Percentiles rank a stretch among this genome's conserved stretches.
Evolutionary conservation across 2,797 vertebrate species (phyloP).

Genomic region (Rousettus madagascariensis): DNA sequence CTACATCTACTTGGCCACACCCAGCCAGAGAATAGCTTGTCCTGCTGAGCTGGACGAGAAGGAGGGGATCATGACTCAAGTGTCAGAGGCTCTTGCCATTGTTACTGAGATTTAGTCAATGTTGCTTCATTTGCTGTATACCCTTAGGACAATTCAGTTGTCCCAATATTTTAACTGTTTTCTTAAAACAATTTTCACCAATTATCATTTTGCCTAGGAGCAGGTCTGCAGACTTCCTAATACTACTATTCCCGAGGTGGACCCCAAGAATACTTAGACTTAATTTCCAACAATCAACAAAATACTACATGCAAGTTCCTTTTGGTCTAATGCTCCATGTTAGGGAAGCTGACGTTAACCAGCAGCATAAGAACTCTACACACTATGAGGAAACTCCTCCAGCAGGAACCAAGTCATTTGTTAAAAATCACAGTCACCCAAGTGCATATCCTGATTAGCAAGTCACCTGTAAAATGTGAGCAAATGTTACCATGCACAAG

Average conservation of each 20-base stretch:
- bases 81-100: not conserved
- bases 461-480: not conserved
- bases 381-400: not conserved
- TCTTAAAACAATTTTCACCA: conserved; percentile 38
- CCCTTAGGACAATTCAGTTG: not conserved
- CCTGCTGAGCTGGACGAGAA: not conserved
- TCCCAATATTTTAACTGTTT: not conserved
- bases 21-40: not conserved
- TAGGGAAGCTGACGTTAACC: not conserved
- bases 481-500: not conserved
- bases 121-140: not conserved
- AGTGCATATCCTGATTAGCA: not conserved
- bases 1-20: not conserved
- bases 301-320: not conserved
- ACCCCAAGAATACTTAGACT: not conserved
- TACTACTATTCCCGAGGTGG: not conserved
- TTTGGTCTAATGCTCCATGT: not conserved
- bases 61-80: not conserved
- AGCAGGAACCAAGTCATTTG: not conserved
- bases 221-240: not conserved
- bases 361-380: not conserved
- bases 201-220: not conserved
- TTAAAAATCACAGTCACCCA: conserved; percentile 16
- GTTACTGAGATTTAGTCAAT: not conserved
- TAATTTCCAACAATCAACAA: not conserved